These are phyloP conservation scores for Calidris pugnax DNA, from an alignment of 2,113 vertebrate genomes.

Conservation along the genomic window DNA sequence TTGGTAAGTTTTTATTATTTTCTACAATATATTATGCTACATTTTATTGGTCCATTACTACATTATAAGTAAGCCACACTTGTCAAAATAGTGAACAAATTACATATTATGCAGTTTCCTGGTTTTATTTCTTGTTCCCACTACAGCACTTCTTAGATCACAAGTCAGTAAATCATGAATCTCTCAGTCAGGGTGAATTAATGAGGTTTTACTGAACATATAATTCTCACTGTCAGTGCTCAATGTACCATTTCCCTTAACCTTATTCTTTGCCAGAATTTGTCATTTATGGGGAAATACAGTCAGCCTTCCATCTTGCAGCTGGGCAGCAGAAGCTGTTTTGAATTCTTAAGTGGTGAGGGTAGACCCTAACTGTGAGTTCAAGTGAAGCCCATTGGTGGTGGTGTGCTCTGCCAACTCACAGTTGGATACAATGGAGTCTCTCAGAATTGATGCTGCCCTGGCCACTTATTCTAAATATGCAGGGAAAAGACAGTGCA, in stretches of 20 bases:
- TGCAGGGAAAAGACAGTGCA: background rate
- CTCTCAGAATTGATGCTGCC: background rate
- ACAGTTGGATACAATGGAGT: background rate
- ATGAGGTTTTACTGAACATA: conserved; percentile 32
- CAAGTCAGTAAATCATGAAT: conserved; percentile 27
- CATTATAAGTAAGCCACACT: background rate
- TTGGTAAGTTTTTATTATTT: background rate
- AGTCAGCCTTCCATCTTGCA: conserved; percentile 11
- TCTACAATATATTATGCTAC: background rate
- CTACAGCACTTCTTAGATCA: background rate
- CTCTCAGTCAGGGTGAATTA: background rate
- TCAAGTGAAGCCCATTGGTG: background rate
- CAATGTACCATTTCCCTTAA: conserved; percentile 1
- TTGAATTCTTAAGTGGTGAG: conserved; percentile 22
- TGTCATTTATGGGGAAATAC: conserved; percentile 17
- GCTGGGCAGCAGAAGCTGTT: conserved; percentile 34
- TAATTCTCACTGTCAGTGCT: conserved; percentile 30
- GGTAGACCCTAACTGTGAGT: background rate
- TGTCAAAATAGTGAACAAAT: conserved; percentile 37
- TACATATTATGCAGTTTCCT: background rate
- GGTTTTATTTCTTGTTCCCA: background rate
- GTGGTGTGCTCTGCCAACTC: background rate
- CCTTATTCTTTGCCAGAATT: background rate
- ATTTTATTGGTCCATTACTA: conserved; percentile 16
- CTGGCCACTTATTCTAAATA: background rate